phyloP scores from a whole-genome alignment of 2,113 vertebrate genomes.

The Cairina moschata region DNA sequence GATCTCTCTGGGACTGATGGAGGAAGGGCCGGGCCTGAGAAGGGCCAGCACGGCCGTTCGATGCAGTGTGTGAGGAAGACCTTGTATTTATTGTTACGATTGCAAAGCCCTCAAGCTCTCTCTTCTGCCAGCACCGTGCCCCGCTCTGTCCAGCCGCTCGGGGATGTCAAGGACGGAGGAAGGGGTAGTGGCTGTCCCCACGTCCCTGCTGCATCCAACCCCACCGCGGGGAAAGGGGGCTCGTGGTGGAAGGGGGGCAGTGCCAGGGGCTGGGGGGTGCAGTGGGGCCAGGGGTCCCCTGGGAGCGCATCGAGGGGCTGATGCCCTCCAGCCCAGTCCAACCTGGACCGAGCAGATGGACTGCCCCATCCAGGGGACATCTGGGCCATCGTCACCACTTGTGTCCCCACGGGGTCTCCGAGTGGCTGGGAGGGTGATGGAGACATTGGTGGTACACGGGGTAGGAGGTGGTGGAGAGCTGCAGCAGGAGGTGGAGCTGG shows the following conservation, averaged over 20 bases:
- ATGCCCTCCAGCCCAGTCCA: neutral
- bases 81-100: conserved; percentile 37
- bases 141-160: accelerated
- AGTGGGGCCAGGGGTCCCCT: too few species aligned
- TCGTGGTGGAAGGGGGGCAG: neutral
- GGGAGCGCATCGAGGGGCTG: neutral
- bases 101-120: conserved; percentile 15
- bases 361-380: neutral
- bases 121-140: neutral
- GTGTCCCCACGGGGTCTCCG: neutral
- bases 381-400: neutral
- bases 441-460: neutral
- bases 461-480: neutral
- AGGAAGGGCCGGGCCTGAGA: neutral
- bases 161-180: neutral
- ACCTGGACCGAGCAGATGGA: neutral
- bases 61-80: neutral
- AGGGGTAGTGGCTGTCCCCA: neutral
- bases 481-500: neutral
- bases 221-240: neutral
- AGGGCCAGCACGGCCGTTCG: neutral
- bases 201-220: too few species aligned
- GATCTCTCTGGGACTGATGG: neutral
- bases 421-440: neutral
- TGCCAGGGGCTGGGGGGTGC: neutral